Percentiles rank a stretch among this genome's conserved stretches.
These are phyloP conservation scores for Cheilosia scutellata DNA, from an alignment of 2,888 invertebrate genomes.

Conservation along the genomic window DNA sequence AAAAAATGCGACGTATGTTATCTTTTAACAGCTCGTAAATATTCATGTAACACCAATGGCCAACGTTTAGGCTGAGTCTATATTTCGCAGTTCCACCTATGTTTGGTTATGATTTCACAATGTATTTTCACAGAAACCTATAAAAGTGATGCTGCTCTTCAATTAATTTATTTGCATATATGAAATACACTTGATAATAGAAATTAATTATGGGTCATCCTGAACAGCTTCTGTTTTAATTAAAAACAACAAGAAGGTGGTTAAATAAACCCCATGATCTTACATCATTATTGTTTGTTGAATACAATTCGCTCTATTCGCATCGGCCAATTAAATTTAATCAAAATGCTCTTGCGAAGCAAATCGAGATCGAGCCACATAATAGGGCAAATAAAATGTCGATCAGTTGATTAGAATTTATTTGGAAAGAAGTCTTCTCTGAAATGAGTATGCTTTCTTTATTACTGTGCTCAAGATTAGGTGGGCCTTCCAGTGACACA, in stretches of 20 bases:
- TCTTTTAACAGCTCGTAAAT: neutral
- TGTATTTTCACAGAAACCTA: neutral
- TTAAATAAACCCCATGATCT: neutral
- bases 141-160: neutral
- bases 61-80: neutral
- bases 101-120: neutral
- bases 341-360: conserved; percentile 25
- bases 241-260: conserved; percentile 15
- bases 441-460: neutral
- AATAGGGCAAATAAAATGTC: conserved; percentile 1
- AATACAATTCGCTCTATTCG: neutral
- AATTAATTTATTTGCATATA: conserved; percentile 1
- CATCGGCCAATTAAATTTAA: conserved; percentile 38
- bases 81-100: neutral
- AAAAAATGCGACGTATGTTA: neutral
- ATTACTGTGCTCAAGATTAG: neutral
- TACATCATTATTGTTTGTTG: conserved; percentile 14
- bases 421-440: neutral
- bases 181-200: neutral
- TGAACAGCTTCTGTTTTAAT: neutral
- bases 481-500: too few species aligned
- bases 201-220: conserved; percentile 6
- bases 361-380: neutral
- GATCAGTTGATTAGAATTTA: conserved; percentile 19
- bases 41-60: neutral